A percentile compares a stretch with the other conserved stretches of the same genome.
Evolutionary conservation across 2,888 invertebrate genomes (phyloP).

Genomic region (Patella depressa): DNA sequence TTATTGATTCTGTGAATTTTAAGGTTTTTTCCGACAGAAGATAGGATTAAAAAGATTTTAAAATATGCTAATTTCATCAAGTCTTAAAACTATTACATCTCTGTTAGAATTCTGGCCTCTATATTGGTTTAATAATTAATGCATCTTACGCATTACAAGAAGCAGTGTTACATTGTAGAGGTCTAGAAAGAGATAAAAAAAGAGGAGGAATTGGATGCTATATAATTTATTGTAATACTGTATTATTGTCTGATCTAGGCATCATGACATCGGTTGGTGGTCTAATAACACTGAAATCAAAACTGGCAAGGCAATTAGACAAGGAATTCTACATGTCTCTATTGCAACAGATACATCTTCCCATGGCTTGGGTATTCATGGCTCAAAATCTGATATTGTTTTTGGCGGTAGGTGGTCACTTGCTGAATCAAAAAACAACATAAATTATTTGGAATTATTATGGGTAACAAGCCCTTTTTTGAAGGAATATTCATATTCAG

Average conservation of each 20-base stretch:
- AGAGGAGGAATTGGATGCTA: not conserved
- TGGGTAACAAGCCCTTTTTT: too few species aligned
- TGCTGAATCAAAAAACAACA: too few species aligned
- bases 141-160: slow-evolving; percentile 18
- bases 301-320: not conserved
- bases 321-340: not conserved
- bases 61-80: not conserved
- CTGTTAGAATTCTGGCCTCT: slow-evolving; percentile 10
- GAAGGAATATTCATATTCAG: too few species aligned
- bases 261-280: not conserved
- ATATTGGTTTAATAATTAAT: slow-evolving; percentile 17
- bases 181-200: not conserved
- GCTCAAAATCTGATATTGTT: too few species aligned
- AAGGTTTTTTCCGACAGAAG: not conserved
- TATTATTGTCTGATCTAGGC: too few species aligned
- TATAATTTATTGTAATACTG: not conserved
- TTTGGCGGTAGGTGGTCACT: too few species aligned
- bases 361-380: not conserved
- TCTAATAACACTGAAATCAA: not conserved
- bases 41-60: not conserved
- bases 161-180: not conserved
- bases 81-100: not conserved
- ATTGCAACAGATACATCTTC: not conserved
- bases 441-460: too few species aligned
- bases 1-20: not conserved